Conservation (phyloP, 2,888 invertebrate species). For the Stictocephala bisonia region DNA sequence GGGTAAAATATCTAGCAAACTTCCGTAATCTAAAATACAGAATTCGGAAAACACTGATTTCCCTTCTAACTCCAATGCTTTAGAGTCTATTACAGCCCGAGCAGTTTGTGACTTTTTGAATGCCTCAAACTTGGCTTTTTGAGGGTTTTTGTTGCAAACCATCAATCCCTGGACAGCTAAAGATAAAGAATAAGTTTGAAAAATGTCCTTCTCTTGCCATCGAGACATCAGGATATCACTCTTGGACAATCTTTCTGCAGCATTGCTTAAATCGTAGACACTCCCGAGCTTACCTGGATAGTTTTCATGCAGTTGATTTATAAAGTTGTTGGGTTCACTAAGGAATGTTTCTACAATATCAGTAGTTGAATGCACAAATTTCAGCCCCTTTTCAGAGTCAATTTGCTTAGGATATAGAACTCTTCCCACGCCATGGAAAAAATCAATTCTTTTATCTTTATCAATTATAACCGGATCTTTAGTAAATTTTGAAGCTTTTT, state of each 20-base stretch:
- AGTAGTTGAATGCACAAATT: slow-evolving; percentile 72
- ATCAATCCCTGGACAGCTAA: slow-evolving; percentile 74
- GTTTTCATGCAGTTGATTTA: slow-evolving; percentile 79
- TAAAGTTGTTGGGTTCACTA: slow-evolving; percentile 74
- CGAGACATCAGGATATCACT: slow-evolving; percentile 68
- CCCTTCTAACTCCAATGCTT: slow-evolving; percentile 11
- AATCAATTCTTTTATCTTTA: slow-evolving; percentile 32
- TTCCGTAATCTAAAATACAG: not conserved
- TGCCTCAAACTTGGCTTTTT: slow-evolving; percentile 19
- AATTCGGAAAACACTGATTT: slow-evolving; percentile 22
- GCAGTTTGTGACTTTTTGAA: slow-evolving; percentile 26
- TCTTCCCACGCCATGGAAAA: slow-evolving; percentile 37
- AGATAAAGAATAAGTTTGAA: slow-evolving; percentile 59
- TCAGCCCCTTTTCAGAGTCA: not conserved
- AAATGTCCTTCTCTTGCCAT: slow-evolving; percentile 38
- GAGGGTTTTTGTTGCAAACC: slow-evolving; percentile 75
- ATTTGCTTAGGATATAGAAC: slow-evolving; percentile 42
- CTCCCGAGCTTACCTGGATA: slow-evolving; percentile 66
- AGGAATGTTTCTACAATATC: slow-evolving; percentile 75
- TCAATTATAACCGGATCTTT: not conserved
- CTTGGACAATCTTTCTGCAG: slow-evolving; percentile 76
- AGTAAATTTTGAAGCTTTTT: not conserved
- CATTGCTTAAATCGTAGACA: slow-evolving; percentile 69
- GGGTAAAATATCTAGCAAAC: slow-evolving; percentile 6
- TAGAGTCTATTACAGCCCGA: not conserved